These are phyloP conservation scores for Drosophila willistoni DNA, from an alignment of 1,140 invertebrate species.

Conservation along the genomic window DNA sequence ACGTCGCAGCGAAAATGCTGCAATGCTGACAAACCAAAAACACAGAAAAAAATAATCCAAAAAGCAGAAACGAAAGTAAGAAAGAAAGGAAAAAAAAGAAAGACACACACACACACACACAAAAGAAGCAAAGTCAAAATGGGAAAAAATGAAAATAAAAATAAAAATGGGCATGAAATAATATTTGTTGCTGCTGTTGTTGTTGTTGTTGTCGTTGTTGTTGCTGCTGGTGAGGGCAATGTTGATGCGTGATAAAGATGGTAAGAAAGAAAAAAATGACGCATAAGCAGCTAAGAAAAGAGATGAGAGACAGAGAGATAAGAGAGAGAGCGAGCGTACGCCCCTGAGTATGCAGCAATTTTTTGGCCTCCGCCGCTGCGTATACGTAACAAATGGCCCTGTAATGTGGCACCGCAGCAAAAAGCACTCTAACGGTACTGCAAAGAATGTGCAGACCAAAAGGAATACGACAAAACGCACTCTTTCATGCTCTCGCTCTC, in stretches of 20 bases:
- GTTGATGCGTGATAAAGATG: conserved; percentile 55
- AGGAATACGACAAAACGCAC: conserved; percentile 23
- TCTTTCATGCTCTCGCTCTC: conserved; percentile 9
- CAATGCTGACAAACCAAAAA: conserved; percentile 66
- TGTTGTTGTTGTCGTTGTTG: conserved; percentile 60
- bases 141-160: conserved; percentile 48
- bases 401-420: conserved; percentile 63
- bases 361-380: conserved; percentile 36
- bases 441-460: conserved; percentile 73
- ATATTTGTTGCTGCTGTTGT: conserved; percentile 58
- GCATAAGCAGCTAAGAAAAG: conserved; percentile 48
- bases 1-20: conserved; percentile 71
- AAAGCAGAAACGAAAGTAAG: conserved; percentile 26
- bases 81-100: conserved; percentile 17
- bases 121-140: conserved; percentile 11
- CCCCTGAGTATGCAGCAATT: conserved; percentile 55
- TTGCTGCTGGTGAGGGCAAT: conserved; percentile 44
- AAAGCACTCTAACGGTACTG: conserved; percentile 63
- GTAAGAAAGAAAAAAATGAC: conserved; percentile 68
- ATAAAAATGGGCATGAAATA: conserved; percentile 56
- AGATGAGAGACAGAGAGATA: conserved; percentile 27
- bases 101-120: conserved; percentile 22
- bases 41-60: conserved; percentile 45
- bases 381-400: conserved; percentile 68
- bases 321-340: conserved; percentile 19